Evolutionary conservation across 2,113 vertebrate species (phyloP), one percentile per base, ranked within the genome.

Genomic region (Nycticryphes semicollaris): DNA sequence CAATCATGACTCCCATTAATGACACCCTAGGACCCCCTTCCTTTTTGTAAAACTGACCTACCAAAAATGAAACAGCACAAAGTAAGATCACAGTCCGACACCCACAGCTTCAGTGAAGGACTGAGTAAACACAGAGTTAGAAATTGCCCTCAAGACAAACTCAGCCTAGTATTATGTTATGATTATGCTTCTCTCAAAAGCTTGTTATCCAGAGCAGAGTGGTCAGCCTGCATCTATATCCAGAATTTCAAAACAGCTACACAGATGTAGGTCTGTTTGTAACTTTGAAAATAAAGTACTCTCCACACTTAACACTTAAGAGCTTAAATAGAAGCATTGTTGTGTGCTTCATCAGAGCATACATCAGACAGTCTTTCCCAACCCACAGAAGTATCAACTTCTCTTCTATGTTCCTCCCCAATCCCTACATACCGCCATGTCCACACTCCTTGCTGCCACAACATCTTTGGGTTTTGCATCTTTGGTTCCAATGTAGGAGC

Each of bases 401-500:
- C 33, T 23, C 27, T 75, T 27, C 31, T 23, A 10, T 13, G 80
- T 27, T 64, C 39, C 84, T 43, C 84, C 66, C 47, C 30, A 6
- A 47, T 59, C 87, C 14, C 87, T n/a, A 96, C 99, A 87, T 98
- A 99, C 99, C 98, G 98, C 99, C 98, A 99, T 99, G 91, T 99
- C 99, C 98, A 99, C 98, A 54, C 97, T 93, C 67, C 98, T 98
- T 28, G 98, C 96, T 92, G 98, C 98, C 98, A 99, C 98, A 80
- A 98, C 98, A 43, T 99, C 99, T 99, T 99, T 99, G 98, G 99
- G 98, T 98, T 99, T 99, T 97, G 98, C 98, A 85, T 99, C 99
- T 98, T 99, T 99, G 98, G 99, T 99, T 97, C 99, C 99, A 93
- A 99, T 99, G 97, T 99, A 99, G 95, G 99, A 99, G 98, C 99